Evolutionary conservation across 2,113 vertebrate genomes (phyloP).

Genomic region (Astur gentilis): DNA sequence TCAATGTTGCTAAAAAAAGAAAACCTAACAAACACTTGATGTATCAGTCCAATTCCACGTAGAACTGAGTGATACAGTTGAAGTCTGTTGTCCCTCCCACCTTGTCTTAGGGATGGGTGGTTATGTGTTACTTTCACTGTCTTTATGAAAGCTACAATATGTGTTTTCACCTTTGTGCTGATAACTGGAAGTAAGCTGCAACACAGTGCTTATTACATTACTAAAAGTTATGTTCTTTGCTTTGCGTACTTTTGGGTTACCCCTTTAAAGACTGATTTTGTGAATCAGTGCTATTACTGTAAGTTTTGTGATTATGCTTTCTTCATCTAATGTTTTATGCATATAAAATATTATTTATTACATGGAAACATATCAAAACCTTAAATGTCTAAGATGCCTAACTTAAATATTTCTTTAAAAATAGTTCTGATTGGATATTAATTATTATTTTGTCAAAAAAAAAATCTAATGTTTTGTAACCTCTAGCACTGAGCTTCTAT

Average conservation of each 20-base stretch:
- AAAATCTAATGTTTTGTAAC: constrained; percentile 58
- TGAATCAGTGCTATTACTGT: constrained; percentile 66
- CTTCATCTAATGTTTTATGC: constrained; percentile 69
- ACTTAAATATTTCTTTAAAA: constrained; percentile 64
- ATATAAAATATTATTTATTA: constrained; percentile 75
- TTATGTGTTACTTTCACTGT: constrained; percentile 80
- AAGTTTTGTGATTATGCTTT: constrained; percentile 68
- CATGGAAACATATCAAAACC: constrained; percentile 68
- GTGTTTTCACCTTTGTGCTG: constrained; percentile 86
- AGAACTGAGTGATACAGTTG: constrained; percentile 77
- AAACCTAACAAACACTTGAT: constrained; percentile 79
- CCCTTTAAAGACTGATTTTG: constrained; percentile 77
- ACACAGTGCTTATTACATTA: constrained; percentile 69
- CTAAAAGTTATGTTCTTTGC: constrained; percentile 66
- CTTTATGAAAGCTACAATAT: constrained; percentile 78
- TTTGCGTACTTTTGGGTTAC: constrained; percentile 69
- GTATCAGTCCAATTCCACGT: constrained; percentile 78
- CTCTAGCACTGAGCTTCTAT: constrained; percentile 64
- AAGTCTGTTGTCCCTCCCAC: constrained; percentile 73
- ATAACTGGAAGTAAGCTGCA: constrained; percentile 81
- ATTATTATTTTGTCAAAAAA: constrained; percentile 54
- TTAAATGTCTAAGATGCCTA: constrained; percentile 59
- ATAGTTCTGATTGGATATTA: constrained; percentile 64
- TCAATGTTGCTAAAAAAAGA: constrained; percentile 76
- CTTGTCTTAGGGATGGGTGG: constrained; percentile 70